Base-by-base conservation (phyloP, 1,140 invertebrate genomes). In the Drosophila subpulchrella region DNA sequence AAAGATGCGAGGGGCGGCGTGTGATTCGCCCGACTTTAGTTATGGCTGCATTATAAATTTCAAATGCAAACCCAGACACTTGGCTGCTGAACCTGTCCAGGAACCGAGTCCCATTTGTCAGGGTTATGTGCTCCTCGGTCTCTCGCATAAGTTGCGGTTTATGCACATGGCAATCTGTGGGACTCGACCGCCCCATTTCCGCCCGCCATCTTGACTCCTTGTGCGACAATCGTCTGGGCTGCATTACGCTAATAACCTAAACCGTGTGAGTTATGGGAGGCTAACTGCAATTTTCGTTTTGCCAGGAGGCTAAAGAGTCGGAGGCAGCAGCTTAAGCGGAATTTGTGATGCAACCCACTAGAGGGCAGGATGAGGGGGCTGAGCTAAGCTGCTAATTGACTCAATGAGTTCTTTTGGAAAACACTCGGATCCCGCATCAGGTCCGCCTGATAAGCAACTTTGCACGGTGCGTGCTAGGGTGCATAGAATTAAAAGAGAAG, bases 211-310 rank as follows among this genome's bases (percentile, higher is more conserved):
- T 39, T 24, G 7, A 10, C 53, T 71, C 50, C 56, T 56, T 57
- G 36, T 54, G 61, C 66, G 75, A 88, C 78, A 88, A 82, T 82
- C 78, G 78, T 59, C 48, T 59, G 73, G 75, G 66, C 78, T 88
- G 78, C 82, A 85, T 85, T 85, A 85, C 82, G 82, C 82, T 86
- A 86, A 86, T 86, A 86, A 82, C 82, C 78, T 82, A 73, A 78
- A 44, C 70, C 74, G 50, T 60, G 38, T 88, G 79, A 86, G 83
- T 82, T 82, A 82, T 82, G 78, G 46, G 78, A 46, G 42, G 17
- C 61, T 41, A 85, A 76, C 62, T 62, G 75, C 76, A 47, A 34
- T 58, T 67, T 70, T 54, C 47, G 42, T 44, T 59, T 58, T 50
- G 34, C 24, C 10, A 17, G 11, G 4, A 6, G 32, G 1, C 10